Conservation (phyloP, 2,797 vertebrate species). For the Myotis myotis region DNA sequence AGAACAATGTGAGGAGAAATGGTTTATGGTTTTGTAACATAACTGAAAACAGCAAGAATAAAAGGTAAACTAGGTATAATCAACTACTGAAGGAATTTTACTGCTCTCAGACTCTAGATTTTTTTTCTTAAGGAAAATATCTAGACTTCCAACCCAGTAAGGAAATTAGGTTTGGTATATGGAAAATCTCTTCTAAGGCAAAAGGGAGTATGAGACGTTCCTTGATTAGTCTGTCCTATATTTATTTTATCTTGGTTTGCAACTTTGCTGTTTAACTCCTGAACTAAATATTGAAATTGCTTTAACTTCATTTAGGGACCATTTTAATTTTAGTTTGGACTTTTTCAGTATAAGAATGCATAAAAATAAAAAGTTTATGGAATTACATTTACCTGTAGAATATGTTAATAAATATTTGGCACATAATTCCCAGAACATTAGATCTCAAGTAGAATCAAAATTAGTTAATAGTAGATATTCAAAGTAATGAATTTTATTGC, state of each 20-base stretch:
- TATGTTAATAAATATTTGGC: background rate
- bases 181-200: background rate
- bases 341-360: background rate
- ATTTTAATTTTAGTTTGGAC: background rate
- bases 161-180: background rate
- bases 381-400: conserved; percentile 23
- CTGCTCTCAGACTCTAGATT: background rate
- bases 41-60: background rate
- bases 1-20: background rate
- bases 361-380: background rate
- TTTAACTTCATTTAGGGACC: background rate
- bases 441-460: background rate
- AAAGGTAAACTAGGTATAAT: background rate
- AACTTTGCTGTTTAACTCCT: background rate
- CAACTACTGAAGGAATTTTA: background rate
- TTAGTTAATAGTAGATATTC: background rate
- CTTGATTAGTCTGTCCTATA: background rate
- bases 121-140: background rate
- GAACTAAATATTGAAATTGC: background rate
- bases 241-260: background rate
- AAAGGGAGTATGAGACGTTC: background rate
- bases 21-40: background rate
- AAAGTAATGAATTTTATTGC: background rate
- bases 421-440: background rate
- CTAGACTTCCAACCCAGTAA: background rate